Evolutionary conservation across 37 sponge, comb jelly and placozoan species (phyloP), one percentile per base, ranked within the genome.

Genomic region (Axinella damicornis): DNA sequence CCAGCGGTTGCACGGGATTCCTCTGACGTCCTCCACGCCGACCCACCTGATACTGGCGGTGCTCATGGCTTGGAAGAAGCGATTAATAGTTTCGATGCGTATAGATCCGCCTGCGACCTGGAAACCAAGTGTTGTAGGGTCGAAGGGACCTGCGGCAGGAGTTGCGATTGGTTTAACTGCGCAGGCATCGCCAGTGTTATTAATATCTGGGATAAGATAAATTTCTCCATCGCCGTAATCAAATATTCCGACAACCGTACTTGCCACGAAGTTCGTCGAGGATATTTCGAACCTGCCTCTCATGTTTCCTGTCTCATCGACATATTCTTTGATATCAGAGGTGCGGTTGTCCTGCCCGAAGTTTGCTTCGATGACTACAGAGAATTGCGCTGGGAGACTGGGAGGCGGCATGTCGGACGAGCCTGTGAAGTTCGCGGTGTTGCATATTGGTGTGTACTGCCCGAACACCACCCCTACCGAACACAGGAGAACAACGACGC

Each of bases 1-100:
- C 88, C 88, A 92, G 65, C 56, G 84, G 20, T 84, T 27, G 24
- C 37, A 33, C 16, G 75, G 80, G 0, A 92, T 79, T 14, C 88
- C 92, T 57, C 88, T 60, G 13, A 86, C 38, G 0, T 22, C 34
- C 14, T 73, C 72, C 24, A 33, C 24, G 16, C 92, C 92, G 0
- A 83, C 2, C 41, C 79, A 87, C 0, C 9, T 66, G 33, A 17
- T 30, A 17, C 59, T 59, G 64, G 74, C 65, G 16, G 34, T 58
- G 4, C 39, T 33, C 30, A 30, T 14, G 0, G 12, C 27, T 1
- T 64, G 39, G 34, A 87, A 53, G 31, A 76, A 32, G 6, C 55
- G 24, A 0, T 34, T 5, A 37, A 69, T 55, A 6, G 82, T 53
- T 2, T 69, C 88, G 20, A 92, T 83, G 35, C 65, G 75, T 11